Evolutionary conservation across 1,140 invertebrate genomes (phyloP), one percentile per base, ranked within the genome.

Genomic region (Planococcus citri): DNA sequence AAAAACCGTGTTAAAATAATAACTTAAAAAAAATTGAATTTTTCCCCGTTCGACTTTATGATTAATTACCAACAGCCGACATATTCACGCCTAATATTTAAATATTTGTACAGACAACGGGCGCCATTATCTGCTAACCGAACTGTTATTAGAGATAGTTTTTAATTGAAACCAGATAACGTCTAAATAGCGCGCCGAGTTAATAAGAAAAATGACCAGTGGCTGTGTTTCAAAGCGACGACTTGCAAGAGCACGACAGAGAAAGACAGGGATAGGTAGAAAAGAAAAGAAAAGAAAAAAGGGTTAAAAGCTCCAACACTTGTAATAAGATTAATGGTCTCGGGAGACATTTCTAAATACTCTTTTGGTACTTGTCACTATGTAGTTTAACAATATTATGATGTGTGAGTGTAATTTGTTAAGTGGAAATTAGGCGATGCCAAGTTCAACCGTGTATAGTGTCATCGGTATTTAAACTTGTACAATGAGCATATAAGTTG

Each of bases 111-210:
- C 41, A 51, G 41, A 51, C 41, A 51, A n/a, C 41, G 41, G 41
- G 41, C 41, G 41, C 41, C 41, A 51, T 51, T 51, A 51, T 51
- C 41, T 14, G 6, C 41, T 14, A 37, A 37, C 33, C 6, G 14
- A 8, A 37, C 33, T 20, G 29, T 33, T 3, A 33, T 33, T 33
- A 33, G 29, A 33, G 29, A 33, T 33, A 33, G 29, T 51, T n/a
- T 51, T 51, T 51, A 51, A 51, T 51, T 51, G 41, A 51, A 51
- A 51, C 41, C 41, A 51, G 41, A 51, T 51, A 51, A 51, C 41
- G 41, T 51, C 41, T 51, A 51, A 51, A 51, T 51, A 51, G 17
- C 17, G n/a, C 41, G 41, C 17, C 17, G 17, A 51, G 41, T 51
- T 51, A 51, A 51, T 51, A 51, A 37, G 33, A 37, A 37, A 37